Percentiles rank a stretch among this genome's conserved stretches.
phyloP scores from a whole-genome alignment of 64 coral and sea anemone species.

The Dendrophyllia cribrosa region DNA sequence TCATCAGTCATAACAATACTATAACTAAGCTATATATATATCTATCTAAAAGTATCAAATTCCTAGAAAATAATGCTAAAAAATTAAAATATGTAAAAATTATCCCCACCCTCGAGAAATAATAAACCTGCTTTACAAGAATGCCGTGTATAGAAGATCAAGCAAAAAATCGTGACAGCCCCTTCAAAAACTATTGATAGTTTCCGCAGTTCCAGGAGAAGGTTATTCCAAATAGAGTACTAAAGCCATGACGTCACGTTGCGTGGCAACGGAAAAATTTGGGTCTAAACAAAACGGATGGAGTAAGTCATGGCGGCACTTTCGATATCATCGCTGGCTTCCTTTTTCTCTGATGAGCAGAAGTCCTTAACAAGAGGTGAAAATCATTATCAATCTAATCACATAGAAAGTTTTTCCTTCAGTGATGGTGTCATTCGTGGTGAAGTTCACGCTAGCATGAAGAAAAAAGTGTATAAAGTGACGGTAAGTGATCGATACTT shows the following conservation, averaged over 20 bases:
- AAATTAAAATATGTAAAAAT: no score
- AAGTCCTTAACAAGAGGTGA: slow-evolving; percentile 42
- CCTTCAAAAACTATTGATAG: no score
- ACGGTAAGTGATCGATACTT: slow-evolving; percentile 39
- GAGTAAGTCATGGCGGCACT: slow-evolving; percentile 25
- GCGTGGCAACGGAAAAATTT: neutral
- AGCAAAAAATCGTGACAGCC: no score
- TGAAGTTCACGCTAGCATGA: slow-evolving; percentile 53
- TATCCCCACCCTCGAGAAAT: no score
- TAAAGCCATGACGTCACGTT: slow-evolving; percentile 56
- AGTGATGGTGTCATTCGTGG: slow-evolving; percentile 52
- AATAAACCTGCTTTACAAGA: no score
- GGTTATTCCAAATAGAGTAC: slow-evolving; percentile 65
- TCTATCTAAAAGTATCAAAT: no score
- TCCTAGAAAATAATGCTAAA: no score
- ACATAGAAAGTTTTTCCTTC: slow-evolving; percentile 38
- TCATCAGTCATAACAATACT: no score
- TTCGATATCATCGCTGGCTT: slow-evolving; percentile 18
- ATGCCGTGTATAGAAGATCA: no score
- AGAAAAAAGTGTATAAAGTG: slow-evolving; percentile 68
- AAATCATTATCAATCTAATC: slow-evolving; percentile 63
- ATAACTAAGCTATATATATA: no score
- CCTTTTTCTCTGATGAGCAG: slow-evolving; percentile 53
- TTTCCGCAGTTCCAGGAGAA: no score
- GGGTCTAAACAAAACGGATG: slow-evolving; percentile 38